Evolutionary conservation across 2,113 vertebrate species (phyloP), one percentile per base, ranked within the genome.

Genomic region (Scortum barcoo): DNA sequence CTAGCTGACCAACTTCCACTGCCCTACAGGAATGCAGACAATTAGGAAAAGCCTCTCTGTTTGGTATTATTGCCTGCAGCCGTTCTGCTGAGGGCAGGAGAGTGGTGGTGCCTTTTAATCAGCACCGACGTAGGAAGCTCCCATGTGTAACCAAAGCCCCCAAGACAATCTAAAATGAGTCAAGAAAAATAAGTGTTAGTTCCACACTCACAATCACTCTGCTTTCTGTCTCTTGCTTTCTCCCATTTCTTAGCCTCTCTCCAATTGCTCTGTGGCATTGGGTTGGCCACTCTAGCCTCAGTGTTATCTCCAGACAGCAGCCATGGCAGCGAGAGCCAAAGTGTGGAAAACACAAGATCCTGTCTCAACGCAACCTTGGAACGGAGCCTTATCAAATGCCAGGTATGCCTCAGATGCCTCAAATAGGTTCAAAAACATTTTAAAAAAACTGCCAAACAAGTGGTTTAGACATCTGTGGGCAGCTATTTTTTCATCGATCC

Each of bases 1-100:
- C 84, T 84, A 84, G 69, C 73, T 67, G 73, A 89, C 71, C 58
- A 78, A 86, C 76, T 86, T 74, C 26, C 72, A 83, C 77, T 88
- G 78, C 91, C 88, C 91, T 86, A 85, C 87, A 93, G 92, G 90
- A 93, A 93, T 90, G 86, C 86, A 91, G 82, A 91, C 88, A 92
- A 91, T 91, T 84, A 94, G 80, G 67, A 82, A 80, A 36, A 73
- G 72, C 63, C 71, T 89, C 69, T 77, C 38, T 84, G 84, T 92
- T 93, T 92, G 87, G 68, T 82, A 66, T 72, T 71, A 80, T 86
- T 80, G 80, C 91, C 86, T 85, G 85, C 85, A 87, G 91, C 67
- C 69, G 40, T 70, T 76, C 22, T 73, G 83, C 85, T 85, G 72
- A 78, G 57, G 87, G 84, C 81, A 80, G 81, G 72, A 76, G 85